These are phyloP conservation scores for Hydrotaea cyrtoneurina DNA, from an alignment of 2,888 invertebrate genomes.

Conservation along the genomic window DNA sequence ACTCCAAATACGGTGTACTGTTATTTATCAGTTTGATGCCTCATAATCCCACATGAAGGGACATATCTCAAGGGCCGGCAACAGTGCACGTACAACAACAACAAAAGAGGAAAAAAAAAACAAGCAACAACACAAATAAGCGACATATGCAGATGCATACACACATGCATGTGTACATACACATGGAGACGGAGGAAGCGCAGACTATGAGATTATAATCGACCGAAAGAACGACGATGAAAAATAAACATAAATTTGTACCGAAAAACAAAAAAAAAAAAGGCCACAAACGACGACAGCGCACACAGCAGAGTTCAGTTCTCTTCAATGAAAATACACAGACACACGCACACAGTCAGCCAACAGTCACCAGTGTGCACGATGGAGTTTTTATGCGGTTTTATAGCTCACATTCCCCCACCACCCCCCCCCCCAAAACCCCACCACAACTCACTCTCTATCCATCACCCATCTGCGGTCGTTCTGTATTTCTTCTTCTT, in stretches of 20 bases:
- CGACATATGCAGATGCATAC: background rate
- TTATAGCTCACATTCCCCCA: background rate
- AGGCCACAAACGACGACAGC: background rate
- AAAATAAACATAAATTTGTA: slow-evolving; percentile 1
- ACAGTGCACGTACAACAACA: background rate
- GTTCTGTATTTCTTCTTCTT: background rate
- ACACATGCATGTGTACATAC: background rate
- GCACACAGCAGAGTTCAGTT: background rate
- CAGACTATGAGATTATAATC: slow-evolving; percentile 7
- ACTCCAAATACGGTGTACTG: too few relatives aligned
- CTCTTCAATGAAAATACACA: slow-evolving; percentile 3
- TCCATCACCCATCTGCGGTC: background rate
- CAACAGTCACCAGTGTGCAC: too few relatives aligned
- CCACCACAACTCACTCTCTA: background rate
- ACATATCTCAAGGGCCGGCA: background rate
- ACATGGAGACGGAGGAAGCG: background rate
- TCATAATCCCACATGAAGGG: background rate
- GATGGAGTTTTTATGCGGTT: background rate
- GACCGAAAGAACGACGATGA: background rate
- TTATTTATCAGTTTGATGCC: too few relatives aligned
- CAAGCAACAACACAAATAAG: background rate
- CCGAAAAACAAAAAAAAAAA: too few relatives aligned
- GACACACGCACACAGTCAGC: background rate
- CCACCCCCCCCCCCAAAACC: background rate
- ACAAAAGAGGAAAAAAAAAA: background rate